Evolutionary conservation across 92 coral and sea anemone species (phyloP).

Genomic region (Porites evermanni): DNA sequence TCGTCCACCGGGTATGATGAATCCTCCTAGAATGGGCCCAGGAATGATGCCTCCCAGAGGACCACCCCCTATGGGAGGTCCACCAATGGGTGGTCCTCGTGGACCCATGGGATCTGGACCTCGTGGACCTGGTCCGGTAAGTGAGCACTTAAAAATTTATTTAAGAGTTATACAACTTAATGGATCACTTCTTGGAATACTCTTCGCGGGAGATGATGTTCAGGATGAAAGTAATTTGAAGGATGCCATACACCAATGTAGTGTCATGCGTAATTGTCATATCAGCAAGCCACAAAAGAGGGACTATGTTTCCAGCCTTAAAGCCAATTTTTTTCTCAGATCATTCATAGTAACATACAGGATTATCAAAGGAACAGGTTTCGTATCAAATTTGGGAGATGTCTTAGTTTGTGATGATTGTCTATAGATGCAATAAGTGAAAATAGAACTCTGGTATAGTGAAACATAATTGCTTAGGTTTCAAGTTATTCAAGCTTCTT

Average conservation of each 20-base stretch:
- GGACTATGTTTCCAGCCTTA: too few species aligned
- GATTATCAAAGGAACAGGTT: too few species aligned
- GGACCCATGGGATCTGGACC: conserved; percentile 59
- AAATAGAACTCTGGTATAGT: background rate
- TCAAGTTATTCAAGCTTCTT: too few species aligned
- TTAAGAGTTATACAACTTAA: background rate
- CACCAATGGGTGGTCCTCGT: conserved; percentile 64
- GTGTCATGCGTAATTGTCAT: too few species aligned
- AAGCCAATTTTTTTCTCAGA: too few species aligned
- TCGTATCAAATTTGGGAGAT: too few species aligned
- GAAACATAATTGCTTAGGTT: background rate
- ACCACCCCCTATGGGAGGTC: conserved; percentile 63
- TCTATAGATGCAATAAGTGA: too few species aligned
- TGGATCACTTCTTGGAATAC: background rate
- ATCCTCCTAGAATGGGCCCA: conserved; percentile 57
- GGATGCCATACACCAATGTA: too few species aligned
- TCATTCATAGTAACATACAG: too few species aligned
- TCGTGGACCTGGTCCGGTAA: conserved; percentile 35
- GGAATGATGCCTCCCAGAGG: conserved; percentile 70
- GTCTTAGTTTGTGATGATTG: too few species aligned
- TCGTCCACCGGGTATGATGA: conserved; percentile 43
- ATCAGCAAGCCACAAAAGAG: too few species aligned
- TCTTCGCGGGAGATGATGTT: background rate
- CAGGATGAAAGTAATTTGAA: too few species aligned
- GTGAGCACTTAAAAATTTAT: background rate